A percentile compares a stretch with the other conserved stretches of the same genome.
Evolutionary conservation across 2,113 vertebrate genomes (phyloP).

Genomic region (Alces alces): DNA sequence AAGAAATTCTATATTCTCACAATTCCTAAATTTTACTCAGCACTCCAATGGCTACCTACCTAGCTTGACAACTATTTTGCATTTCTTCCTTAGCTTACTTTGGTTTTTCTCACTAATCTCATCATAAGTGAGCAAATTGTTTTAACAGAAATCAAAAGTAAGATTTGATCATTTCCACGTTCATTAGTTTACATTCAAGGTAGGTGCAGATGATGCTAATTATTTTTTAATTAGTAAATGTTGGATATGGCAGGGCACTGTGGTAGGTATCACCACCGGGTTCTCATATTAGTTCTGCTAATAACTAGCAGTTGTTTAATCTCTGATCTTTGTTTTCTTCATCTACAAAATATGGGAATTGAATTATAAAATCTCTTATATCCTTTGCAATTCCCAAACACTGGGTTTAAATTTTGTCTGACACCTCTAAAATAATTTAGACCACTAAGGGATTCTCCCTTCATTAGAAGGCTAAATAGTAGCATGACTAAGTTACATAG

Average conservation of each 20-base stretch:
- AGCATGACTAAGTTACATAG: constrained; percentile 4
- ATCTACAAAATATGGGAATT: not conserved
- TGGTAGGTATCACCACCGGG: not conserved
- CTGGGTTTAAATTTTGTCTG: not conserved
- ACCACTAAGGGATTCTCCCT: not conserved
- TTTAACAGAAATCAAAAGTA: not conserved
- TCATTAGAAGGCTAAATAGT: not conserved
- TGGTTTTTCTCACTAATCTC: not conserved
- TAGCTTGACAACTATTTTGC: not conserved
- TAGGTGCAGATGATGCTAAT: not conserved
- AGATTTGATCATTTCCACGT: not conserved
- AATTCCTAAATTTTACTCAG: not conserved
- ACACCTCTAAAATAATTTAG: not conserved
- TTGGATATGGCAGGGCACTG: not conserved
- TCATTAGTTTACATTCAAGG: not conserved
- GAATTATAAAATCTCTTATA: not conserved
- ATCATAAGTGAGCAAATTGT: not conserved
- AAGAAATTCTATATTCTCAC: not conserved
- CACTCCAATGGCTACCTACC: not conserved
- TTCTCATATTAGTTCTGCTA: not conserved
- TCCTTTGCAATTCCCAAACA: not conserved
- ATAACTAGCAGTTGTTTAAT: not conserved
- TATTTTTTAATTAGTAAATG: not conserved
- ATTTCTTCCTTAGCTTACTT: not conserved
- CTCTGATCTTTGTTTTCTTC: not conserved